phyloP scores from a whole-genome alignment of 1,140 invertebrate species.

The Acromyrmex heyeri region DNA sequence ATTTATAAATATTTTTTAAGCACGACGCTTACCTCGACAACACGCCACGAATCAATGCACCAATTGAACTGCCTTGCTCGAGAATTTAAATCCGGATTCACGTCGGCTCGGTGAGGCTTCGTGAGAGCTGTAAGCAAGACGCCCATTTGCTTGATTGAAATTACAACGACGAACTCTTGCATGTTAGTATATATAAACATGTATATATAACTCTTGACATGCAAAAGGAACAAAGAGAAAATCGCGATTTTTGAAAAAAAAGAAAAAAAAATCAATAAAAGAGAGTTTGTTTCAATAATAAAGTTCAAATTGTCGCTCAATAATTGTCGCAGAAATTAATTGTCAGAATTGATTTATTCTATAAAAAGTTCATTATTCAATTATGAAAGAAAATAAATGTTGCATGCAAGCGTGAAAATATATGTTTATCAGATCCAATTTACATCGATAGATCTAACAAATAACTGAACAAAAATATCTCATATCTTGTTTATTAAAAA shows the following conservation, averaged over 20 bases:
- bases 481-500: neutral
- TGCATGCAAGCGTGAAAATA: no score
- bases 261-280: neutral
- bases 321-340: neutral
- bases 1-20: neutral
- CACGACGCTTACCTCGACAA: neutral
- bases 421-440: neutral
- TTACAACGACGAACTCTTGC: neutral
- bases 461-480: neutral
- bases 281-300: neutral
- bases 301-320: neutral
- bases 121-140: slow-evolving; percentile 12
- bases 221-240: neutral
- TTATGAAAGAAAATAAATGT: neutral
- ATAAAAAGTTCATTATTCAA: neutral
- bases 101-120: neutral
- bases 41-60: neutral
- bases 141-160: neutral
- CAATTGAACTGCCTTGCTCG: neutral
- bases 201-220: neutral
- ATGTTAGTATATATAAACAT: neutral
- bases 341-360: neutral
- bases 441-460: neutral
- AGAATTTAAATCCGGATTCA: slow-evolving; percentile 12
- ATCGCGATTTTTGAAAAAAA: neutral